Conservation (phyloP, 1,140 invertebrate genomes). For the Agrypnia vestita region DNA sequence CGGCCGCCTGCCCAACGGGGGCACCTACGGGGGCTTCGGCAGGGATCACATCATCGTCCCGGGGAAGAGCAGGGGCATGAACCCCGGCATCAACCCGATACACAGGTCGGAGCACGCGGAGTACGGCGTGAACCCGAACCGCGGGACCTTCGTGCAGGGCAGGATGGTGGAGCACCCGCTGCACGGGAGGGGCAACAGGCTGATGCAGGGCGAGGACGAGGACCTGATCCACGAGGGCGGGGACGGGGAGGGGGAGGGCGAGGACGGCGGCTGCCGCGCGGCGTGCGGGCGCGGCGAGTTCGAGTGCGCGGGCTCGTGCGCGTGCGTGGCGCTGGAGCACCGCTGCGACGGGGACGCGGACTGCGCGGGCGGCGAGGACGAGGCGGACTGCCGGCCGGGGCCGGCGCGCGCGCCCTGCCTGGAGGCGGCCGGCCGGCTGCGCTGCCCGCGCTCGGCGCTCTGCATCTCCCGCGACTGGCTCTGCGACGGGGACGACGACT, state of each 20-base stretch:
- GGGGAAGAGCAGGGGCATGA: conserved; percentile 45
- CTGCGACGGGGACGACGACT: conserved; percentile 86
- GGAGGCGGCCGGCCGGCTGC: conserved; percentile 74
- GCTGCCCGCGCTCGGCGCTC: conserved; percentile 79
- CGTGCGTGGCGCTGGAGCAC: conserved; percentile 74
- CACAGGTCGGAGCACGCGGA: conserved; percentile 58
- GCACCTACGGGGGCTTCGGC: conserved; percentile 50
- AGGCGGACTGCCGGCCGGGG: conserved; percentile 75
- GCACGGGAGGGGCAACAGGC: conserved; percentile 27
- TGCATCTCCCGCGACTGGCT: conserved; percentile 86
- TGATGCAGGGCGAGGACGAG: conserved; percentile 53
- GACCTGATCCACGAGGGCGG: conserved; percentile 64
- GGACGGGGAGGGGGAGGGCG: conserved; percentile 61
- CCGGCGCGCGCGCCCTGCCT: conserved; percentile 74
- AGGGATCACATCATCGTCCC: conserved; percentile 49
- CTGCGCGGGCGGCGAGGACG: conserved; percentile 80
- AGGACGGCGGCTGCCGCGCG: conserved; percentile 65
- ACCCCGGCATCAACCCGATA: conserved; percentile 58
- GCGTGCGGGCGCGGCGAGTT: conserved; percentile 72
- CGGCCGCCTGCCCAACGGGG: conserved; percentile 44
- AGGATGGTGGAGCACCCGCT: conserved; percentile 49
- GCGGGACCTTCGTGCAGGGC: conserved; percentile 54
- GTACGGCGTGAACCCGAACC: conserved; percentile 55
- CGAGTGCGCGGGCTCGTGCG: conserved; percentile 75
- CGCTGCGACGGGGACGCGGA: conserved; percentile 78